Percentiles rank a stretch among this genome's conserved stretches.
phyloP scores from a whole-genome alignment of 2,113 vertebrate genomes.

The Desmodus rotundus region DNA sequence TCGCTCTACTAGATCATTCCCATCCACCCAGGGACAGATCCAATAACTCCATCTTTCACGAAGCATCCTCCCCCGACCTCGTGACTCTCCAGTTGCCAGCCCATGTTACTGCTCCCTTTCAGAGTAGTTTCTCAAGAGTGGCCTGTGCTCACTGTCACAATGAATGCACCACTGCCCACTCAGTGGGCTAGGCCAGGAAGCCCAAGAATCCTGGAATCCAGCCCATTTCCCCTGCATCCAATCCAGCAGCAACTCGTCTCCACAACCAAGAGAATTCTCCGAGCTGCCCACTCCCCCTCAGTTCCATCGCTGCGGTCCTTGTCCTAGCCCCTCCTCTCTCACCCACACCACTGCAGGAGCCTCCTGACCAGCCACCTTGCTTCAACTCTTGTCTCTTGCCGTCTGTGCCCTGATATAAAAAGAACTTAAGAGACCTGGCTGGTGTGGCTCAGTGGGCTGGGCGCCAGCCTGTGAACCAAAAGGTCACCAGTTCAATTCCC shows the following conservation, averaged over 20 bases:
- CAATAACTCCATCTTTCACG: background rate
- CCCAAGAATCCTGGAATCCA: background rate
- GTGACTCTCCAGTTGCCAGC: background rate
- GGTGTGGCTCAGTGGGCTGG: no score
- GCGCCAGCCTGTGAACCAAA: no score
- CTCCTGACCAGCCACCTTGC: background rate
- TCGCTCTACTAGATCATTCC: background rate
- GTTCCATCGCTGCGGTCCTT: background rate
- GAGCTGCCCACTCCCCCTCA: background rate
- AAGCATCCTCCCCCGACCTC: background rate
- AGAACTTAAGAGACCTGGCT: background rate
- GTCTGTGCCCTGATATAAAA: background rate
- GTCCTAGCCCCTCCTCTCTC: background rate
- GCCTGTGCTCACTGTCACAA: background rate
- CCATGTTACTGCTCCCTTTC: background rate
- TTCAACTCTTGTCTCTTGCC: background rate
- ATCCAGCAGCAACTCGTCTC: background rate
- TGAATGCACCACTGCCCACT: background rate
- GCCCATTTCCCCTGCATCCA: background rate
- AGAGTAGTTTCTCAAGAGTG: background rate
- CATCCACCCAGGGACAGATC: background rate
- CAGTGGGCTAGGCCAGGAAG: background rate
- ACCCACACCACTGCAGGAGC: background rate
- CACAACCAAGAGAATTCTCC: background rate
- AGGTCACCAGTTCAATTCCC: no score